phyloP scores from a whole-genome alignment of 2,113 vertebrate species.

The Oophaga pumilio region DNA sequence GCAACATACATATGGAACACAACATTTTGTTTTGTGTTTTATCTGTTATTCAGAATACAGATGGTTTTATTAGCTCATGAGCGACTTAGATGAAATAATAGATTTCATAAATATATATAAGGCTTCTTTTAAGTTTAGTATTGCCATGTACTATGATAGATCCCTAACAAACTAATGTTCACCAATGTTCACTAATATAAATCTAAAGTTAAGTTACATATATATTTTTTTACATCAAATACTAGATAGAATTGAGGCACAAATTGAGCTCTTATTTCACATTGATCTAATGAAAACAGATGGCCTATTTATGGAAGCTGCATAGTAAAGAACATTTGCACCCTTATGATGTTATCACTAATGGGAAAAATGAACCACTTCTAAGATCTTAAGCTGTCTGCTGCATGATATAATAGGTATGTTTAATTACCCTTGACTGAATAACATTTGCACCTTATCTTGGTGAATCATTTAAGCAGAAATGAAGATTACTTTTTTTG shows the following conservation, averaged over 20 bases:
- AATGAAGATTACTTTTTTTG: background rate
- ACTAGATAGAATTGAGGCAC: constrained; percentile 55
- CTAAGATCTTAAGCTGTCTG: constrained; percentile 65
- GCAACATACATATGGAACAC: background rate
- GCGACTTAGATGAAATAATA: background rate
- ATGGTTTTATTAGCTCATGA: background rate
- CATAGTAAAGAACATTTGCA: constrained; percentile 73
- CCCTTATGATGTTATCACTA: constrained; percentile 70
- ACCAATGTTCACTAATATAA: background rate
- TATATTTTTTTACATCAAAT: constrained; percentile 49
- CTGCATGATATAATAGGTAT: constrained; percentile 65
- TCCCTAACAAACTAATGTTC: background rate
- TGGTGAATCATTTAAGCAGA: constrained; percentile 28
- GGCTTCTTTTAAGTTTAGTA: background rate
- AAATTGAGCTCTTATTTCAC: constrained; percentile 61
- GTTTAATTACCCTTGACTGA: constrained; percentile 65
- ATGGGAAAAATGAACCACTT: constrained; percentile 70
- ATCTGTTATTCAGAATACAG: background rate
- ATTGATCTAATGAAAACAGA: constrained; percentile 75
- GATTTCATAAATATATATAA: background rate
- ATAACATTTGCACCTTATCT: constrained; percentile 60
- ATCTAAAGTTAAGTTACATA: background rate
- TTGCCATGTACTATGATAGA: background rate
- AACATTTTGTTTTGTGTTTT: background rate
- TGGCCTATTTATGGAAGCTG: constrained; percentile 66